Evolutionary conservation across 2,888 invertebrate species (phyloP).

Genomic region (Drosophila greeni): DNA sequence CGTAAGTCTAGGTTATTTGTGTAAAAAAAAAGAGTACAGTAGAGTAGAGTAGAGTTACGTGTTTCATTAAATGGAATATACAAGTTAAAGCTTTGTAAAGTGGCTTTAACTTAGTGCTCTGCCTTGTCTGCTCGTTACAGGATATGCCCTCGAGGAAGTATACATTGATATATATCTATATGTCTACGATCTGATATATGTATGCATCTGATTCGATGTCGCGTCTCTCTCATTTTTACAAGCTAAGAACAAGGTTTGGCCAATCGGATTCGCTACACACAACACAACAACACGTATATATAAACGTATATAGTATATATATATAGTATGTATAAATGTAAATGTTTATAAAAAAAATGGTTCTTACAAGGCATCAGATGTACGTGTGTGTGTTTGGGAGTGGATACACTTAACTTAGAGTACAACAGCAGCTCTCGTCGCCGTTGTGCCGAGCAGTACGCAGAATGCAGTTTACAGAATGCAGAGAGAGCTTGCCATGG

Average conservation of each 20-base stretch:
- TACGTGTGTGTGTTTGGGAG: background rate
- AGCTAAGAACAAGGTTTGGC: constrained; percentile 48
- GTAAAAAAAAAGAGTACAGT: constrained; percentile 27
- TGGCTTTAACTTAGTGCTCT: constrained; percentile 51
- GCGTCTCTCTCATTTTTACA: background rate
- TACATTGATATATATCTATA: constrained; percentile 5
- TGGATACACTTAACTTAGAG: constrained; percentile 18
- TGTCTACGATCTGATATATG: constrained; percentile 23
- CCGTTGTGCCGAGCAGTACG: constrained; percentile 18
- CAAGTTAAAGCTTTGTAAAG: constrained; percentile 51
- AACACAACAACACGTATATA: constrained; percentile 42
- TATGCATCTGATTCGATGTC: background rate
- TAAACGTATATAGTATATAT: background rate
- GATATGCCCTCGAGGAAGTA: constrained; percentile 30
- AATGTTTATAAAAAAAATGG: constrained; percentile 8
- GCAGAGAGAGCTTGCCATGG: constrained; percentile 17
- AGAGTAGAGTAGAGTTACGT: constrained; percentile 4
- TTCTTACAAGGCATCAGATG: constrained; percentile 25
- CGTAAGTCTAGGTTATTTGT: constrained; percentile 18
- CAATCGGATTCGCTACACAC: constrained; percentile 57
- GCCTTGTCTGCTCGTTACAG: constrained; percentile 14
- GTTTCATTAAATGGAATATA: constrained; percentile 61
- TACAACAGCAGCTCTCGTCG: constrained; percentile 24
- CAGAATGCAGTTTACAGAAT: constrained; percentile 2
- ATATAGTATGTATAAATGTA: constrained; percentile 3